phyloP scores from a whole-genome alignment of 2,888 invertebrate species.

The Brachycybe producta region DNA sequence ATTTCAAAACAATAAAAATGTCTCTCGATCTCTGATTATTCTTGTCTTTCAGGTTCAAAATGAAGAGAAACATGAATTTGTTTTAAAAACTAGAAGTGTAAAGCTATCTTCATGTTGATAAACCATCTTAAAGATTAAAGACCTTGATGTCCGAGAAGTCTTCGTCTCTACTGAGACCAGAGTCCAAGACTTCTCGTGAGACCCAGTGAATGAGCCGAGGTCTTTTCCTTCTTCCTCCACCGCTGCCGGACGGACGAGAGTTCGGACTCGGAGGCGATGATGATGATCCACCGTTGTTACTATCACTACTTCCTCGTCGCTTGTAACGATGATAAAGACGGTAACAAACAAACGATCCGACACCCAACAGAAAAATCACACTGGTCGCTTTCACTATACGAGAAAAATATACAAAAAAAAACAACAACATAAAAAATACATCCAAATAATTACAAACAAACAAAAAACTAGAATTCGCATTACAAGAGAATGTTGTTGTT shows the following conservation, averaged over 20 bases:
- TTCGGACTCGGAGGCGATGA: too few species aligned
- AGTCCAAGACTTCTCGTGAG: slow-evolving; percentile 16
- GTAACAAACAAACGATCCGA: slow-evolving; percentile 36
- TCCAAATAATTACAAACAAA: too few species aligned
- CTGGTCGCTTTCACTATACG: slow-evolving; percentile 35
- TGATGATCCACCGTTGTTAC: too few species aligned
- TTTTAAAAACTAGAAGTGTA: too few species aligned
- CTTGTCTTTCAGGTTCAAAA: neutral
- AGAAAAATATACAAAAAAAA: too few species aligned
- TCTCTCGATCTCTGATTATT: neutral
- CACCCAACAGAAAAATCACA: slow-evolving; percentile 35
- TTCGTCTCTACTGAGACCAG: slow-evolving; percentile 1
- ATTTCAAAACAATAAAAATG: slow-evolving; percentile 2
- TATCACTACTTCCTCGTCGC: too few species aligned
- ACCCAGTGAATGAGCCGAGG: slow-evolving; percentile 10
- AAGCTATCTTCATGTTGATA: too few species aligned
- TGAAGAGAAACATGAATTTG: neutral
- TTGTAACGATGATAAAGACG: slow-evolving; percentile 29
- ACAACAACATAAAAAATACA: too few species aligned
- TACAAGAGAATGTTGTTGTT: too few species aligned
- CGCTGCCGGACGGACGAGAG: neutral
- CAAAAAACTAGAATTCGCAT: too few species aligned
- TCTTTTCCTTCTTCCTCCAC: too few species aligned
- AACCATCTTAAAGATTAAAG: neutral
- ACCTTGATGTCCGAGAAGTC: neutral